These are phyloP conservation scores for Dolichallabes microphthalmus DNA, from an alignment of 2,113 vertebrate species.

Conservation along the genomic window DNA sequence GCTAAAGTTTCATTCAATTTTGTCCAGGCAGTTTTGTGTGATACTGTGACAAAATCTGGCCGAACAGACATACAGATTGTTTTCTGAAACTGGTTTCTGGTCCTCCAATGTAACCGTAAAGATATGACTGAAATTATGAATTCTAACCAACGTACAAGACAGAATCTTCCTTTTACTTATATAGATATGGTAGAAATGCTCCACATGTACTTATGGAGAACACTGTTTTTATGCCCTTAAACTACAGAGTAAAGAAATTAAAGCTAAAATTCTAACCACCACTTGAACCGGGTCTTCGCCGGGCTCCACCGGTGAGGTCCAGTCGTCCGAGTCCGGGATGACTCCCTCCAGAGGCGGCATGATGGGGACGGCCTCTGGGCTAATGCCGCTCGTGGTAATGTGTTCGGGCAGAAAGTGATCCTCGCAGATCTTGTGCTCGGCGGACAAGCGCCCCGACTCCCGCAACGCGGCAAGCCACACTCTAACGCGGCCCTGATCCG, in stretches of 20 bases:
- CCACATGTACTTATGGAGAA: no score
- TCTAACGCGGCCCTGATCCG: conserved; percentile 57
- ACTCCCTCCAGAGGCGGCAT: conserved; percentile 68
- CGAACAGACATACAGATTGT: no score
- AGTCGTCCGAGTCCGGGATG: conserved; percentile 9
- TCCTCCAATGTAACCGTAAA: no score
- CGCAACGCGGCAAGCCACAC: conserved; percentile 74
- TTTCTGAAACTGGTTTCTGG: no score
- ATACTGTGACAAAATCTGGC: no score
- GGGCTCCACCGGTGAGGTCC: conserved; percentile 32
- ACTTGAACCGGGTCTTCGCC: conserved; percentile 54
- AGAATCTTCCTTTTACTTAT: no score
- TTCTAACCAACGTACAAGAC: no score
- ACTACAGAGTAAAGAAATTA: background rate
- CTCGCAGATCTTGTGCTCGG: conserved; percentile 68
- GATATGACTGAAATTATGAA: no score
- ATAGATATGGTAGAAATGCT: no score
- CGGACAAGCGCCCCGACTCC: conserved; percentile 56
- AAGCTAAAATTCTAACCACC: conserved; percentile 35
- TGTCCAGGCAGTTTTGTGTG: no score
- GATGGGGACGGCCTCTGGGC: conserved; percentile 68
- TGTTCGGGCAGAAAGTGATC: conserved; percentile 75
- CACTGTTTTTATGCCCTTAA: background rate
- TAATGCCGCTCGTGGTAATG: conserved; percentile 59
- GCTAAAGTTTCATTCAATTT: no score